phyloP scores from a whole-genome alignment of 2,888 invertebrate species.

The Troides oblongomaculatus region DNA sequence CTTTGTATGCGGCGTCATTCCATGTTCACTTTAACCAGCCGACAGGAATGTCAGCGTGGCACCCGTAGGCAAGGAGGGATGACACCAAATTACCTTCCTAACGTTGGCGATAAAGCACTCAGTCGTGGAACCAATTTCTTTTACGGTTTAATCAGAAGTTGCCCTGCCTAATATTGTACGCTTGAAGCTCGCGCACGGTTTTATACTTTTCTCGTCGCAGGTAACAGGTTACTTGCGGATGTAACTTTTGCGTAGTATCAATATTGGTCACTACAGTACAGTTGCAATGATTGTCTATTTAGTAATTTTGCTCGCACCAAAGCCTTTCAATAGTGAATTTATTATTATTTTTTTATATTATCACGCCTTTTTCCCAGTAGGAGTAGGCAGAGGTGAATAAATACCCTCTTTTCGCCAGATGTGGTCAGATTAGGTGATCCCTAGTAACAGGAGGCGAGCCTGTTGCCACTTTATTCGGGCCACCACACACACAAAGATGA shows the following conservation, averaged over 20 bases:
- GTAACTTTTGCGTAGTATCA: constrained; percentile 17
- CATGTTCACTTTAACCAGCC: constrained; percentile 21
- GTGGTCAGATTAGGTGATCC: no score
- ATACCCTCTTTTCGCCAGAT: no score
- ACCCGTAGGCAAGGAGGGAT: constrained; percentile 40
- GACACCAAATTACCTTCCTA: constrained; percentile 67
- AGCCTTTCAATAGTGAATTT: no score
- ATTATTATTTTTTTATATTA: no score
- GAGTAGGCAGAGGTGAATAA: no score
- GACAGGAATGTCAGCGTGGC: constrained; percentile 22
- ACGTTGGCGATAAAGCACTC: constrained; percentile 72
- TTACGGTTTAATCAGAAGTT: constrained; percentile 76
- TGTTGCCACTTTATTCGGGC: no score
- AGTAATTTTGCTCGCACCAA: background rate
- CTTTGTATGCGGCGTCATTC: constrained; percentile 16
- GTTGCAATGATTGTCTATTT: background rate
- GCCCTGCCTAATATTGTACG: constrained; percentile 54
- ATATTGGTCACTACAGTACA: background rate
- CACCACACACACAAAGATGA: no score
- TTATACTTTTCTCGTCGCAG: constrained; percentile 40
- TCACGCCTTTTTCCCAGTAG: no score
- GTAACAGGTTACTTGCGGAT: constrained; percentile 14
- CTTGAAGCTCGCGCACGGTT: constrained; percentile 47
- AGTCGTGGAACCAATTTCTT: constrained; percentile 74
- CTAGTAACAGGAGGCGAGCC: no score